A percentile compares a stretch with the other conserved stretches of the same genome.
Evolutionary conservation across 2,797 vertebrate species (phyloP).

Genomic region (Trichosurus vulpecula): DNA sequence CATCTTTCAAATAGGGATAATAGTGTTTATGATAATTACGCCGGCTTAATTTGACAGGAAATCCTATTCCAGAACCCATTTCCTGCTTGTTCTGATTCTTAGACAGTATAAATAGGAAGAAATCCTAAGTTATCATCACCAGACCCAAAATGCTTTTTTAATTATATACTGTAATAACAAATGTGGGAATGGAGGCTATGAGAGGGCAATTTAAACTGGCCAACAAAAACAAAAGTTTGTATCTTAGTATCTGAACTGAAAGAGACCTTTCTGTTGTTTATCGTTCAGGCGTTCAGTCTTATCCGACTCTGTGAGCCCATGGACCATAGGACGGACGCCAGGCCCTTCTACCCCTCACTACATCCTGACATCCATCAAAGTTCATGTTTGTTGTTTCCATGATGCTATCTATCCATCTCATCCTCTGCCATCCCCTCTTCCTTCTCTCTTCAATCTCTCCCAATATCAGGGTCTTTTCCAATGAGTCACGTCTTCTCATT

Average conservation of each 20-base stretch:
- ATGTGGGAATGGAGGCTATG: background rate
- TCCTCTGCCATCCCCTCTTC: background rate
- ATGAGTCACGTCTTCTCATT: background rate
- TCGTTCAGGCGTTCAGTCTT: background rate
- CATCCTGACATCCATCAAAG: background rate
- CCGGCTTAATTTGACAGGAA: background rate
- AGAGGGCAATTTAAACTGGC: conserved; percentile 1
- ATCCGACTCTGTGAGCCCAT: background rate
- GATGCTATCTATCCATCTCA: background rate
- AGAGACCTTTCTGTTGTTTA: background rate
- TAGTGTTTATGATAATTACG: background rate
- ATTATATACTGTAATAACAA: background rate
- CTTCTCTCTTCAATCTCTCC: background rate
- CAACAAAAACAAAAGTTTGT: background rate
- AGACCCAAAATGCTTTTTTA: background rate
- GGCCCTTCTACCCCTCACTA: background rate
- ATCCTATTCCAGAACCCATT: background rate
- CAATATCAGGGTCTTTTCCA: background rate
- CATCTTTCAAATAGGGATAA: background rate
- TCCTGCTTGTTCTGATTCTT: conserved; percentile 41
- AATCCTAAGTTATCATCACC: conserved; percentile 15
- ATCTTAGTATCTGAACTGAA: background rate
- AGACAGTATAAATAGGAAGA: conserved; percentile 48
- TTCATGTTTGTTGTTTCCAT: background rate
- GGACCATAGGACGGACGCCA: no score